Percentiles rank a stretch among this genome's conserved stretches.
Conservation (phyloP, 2,113 vertebrate genomes). For the Gnathonemus longibarbis region DNA sequence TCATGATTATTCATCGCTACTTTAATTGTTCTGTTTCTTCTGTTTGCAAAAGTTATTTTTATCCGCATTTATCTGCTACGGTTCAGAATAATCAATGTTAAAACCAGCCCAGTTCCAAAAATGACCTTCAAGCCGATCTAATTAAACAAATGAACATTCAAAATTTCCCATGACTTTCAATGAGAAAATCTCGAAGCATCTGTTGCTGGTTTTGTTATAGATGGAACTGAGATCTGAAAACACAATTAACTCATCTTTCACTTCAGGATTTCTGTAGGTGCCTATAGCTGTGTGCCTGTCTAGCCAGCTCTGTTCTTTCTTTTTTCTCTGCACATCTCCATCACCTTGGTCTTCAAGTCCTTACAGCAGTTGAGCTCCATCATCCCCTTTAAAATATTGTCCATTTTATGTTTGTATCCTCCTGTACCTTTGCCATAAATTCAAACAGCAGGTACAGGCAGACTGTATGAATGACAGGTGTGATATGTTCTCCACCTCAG, state of each 20-base stretch:
- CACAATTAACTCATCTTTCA: neutral
- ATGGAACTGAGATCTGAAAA: neutral
- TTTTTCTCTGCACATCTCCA: neutral
- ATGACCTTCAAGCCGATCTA: neutral
- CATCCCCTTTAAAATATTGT: neutral
- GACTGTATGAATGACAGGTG: neutral
- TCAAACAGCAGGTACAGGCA: neutral
- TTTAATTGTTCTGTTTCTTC: neutral
- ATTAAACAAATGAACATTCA: neutral
- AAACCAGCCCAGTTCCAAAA: neutral
- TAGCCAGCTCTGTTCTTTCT: neutral
- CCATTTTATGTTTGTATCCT: neutral
- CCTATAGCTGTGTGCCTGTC: neutral
- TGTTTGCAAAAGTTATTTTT: neutral
- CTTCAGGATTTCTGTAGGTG: neutral
- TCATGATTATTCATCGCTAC: neutral
- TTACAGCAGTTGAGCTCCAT: neutral
- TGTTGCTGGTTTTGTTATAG: neutral
- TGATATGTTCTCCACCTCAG: neutral
- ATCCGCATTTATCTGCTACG: neutral
- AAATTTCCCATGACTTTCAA: neutral
- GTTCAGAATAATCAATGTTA: neutral
- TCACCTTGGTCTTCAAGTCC: neutral
- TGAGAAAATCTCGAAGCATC: neutral
- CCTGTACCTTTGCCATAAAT: neutral